phyloP scores from a whole-genome alignment of 2,888 invertebrate genomes.

The Pollenia griseotomentosa region DNA sequence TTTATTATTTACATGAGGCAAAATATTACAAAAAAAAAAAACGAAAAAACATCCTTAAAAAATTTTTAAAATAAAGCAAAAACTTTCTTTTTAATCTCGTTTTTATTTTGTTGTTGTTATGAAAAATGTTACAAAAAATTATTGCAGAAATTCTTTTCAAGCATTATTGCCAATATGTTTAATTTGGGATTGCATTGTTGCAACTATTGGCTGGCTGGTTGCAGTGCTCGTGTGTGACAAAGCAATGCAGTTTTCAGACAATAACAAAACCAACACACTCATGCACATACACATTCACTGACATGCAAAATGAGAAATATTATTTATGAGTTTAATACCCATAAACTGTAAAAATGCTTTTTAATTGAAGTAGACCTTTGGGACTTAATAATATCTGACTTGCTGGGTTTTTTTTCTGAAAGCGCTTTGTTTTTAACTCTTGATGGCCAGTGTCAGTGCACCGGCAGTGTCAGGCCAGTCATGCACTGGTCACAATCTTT shows the following conservation, averaged over 20 bases:
- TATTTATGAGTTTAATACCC: slow-evolving; percentile 69
- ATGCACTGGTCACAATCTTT: slow-evolving; percentile 24
- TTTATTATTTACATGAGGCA: slow-evolving; percentile 66
- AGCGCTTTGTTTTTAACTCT: slow-evolving; percentile 58
- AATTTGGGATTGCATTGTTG: slow-evolving; percentile 59
- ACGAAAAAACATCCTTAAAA: slow-evolving; percentile 38
- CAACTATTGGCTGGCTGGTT: slow-evolving; percentile 43
- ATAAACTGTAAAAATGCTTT: slow-evolving; percentile 80
- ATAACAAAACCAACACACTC: slow-evolving; percentile 52
- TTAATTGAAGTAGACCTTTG: slow-evolving; percentile 83
- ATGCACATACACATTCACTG: slow-evolving; percentile 1
- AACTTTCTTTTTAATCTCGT: slow-evolving; percentile 71
- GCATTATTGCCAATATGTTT: slow-evolving; percentile 44
- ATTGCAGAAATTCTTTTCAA: slow-evolving; percentile 56
- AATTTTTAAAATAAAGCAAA: slow-evolving; percentile 29
- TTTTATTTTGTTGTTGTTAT: slow-evolving; percentile 51
- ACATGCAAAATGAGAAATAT: slow-evolving; percentile 48
- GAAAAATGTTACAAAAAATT: slow-evolving; percentile 55
- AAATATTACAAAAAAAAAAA: slow-evolving; percentile 30
- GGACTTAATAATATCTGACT: slow-evolving; percentile 79
- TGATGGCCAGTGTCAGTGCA: slow-evolving; percentile 63
- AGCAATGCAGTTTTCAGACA: slow-evolving; percentile 69
- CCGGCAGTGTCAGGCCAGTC: slow-evolving; percentile 70
- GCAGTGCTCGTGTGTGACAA: slow-evolving; percentile 25
- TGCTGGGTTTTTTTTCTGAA: slow-evolving; percentile 25